These are phyloP conservation scores for Drosophila azteca DNA, from an alignment of 1,140 invertebrate species.

Conservation along the genomic window DNA sequence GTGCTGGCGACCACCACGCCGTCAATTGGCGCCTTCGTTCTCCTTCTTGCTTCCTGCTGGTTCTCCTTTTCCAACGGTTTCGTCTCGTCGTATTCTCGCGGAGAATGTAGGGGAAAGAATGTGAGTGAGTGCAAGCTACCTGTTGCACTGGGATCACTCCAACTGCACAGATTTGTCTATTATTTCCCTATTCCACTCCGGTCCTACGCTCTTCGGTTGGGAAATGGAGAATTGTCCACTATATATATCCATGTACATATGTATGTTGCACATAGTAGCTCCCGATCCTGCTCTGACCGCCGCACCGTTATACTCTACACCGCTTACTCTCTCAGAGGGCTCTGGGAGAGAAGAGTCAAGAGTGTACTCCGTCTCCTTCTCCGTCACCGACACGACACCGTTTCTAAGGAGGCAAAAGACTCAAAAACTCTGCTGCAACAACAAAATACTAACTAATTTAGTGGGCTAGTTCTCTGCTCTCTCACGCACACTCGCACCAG, in stretches of 20 bases:
- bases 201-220: neutral
- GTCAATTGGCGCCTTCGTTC: constrained; percentile 9
- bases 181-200: constrained; percentile 13
- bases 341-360: no score
- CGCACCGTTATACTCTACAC: constrained; percentile 28
- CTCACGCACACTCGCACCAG: constrained; percentile 14
- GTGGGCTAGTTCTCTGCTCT: constrained; percentile 8
- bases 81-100: constrained; percentile 22
- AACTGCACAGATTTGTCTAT: constrained; percentile 31
- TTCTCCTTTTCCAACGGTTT: constrained; percentile 1
- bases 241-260: constrained; percentile 2
- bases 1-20: constrained; percentile 45
- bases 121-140: constrained; percentile 45
- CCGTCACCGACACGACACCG: neutral
- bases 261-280: constrained; percentile 17
- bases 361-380: constrained; percentile 1
- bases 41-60: neutral
- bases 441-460: constrained; percentile 42
- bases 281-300: constrained; percentile 31
- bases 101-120: constrained; percentile 44
- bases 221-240: neutral
- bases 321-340: no score
- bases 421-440: constrained; percentile 16
- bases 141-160: constrained; percentile 51
- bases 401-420: constrained; percentile 19